Evolutionary conservation across 2,888 invertebrate species (phyloP), one percentile per base, ranked within the genome.

Genomic region (Choreutis nemorana): DNA sequence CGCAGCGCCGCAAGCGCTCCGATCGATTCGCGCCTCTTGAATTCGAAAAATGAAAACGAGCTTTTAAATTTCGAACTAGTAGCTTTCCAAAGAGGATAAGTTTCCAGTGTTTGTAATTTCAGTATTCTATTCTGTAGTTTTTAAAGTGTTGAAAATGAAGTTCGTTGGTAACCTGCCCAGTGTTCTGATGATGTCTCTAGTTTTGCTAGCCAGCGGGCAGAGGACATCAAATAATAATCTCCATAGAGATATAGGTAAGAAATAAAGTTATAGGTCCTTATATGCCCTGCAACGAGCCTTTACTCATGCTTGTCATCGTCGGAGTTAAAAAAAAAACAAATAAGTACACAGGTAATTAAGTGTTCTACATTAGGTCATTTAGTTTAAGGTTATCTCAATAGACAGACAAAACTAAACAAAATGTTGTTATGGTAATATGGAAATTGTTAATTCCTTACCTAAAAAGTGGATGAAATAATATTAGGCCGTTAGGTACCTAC

Each of bases 161-260:
- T 60, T 61, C 33, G 40, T 66, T 45, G 61, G 59, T 34, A 62
- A 62, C 41, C 48, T 75, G 40, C 63, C 62, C 14, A 61, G 67
- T 65, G 67, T 77, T 40, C 38, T 79, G 37, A 41, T 79, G 47
- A 58, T 77, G 40, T 68, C 65, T 20, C 44, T 79, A 42, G 62
- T 77, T 41, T 50, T 78, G 32, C 46, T 79, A 41, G 71, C 64
- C 23, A 72, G 59, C 52, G 77, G 78, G 28, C 79, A 79, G 52
- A 70, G 71, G 46, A 45, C 65, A 6, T 56, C 71, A 0, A 63
- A 61, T 38, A n/a, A n/a, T n/a, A 50, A 50, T 33, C 62, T 59
- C 39, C 53, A 59, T 31, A 60, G 64, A 55, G 71, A 75, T 47
- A 59, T 61, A 49, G 78, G 79, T 78, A 41, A 70, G 75, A 63